A percentile compares a stretch with the other conserved stretches of the same genome.
phyloP scores from a whole-genome alignment of 2,113 vertebrate genomes.

The Orthonyx spaldingii region DNA sequence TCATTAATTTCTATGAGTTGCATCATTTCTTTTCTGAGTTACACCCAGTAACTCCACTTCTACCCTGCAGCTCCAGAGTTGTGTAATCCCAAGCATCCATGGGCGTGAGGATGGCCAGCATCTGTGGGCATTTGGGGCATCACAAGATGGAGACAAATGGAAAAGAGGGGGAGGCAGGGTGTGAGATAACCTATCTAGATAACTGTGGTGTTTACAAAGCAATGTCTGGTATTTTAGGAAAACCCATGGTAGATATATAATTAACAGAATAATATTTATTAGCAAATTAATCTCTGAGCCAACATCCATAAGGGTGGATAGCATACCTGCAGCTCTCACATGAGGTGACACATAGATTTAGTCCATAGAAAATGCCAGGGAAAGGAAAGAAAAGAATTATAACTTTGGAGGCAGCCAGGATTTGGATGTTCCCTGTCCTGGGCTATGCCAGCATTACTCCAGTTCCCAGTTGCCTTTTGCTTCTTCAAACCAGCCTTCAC shows the following conservation, averaged over 20 bases:
- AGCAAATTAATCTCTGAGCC: neutral
- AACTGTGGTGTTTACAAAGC: neutral
- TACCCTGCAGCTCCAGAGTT: neutral
- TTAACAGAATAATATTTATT: neutral
- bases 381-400: neutral
- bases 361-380: neutral
- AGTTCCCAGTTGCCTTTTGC: neutral
- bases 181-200: neutral
- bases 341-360: neutral
- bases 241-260: neutral
- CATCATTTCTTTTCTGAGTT: neutral
- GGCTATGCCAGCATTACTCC: neutral
- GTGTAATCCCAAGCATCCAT: neutral
- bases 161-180: neutral
- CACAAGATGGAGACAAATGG: neutral
- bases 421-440: neutral
- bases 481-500: neutral
- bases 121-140: fast-evolving
- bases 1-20: neutral
- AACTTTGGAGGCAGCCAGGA: neutral
- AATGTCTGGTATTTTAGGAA: neutral
- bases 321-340: neutral
- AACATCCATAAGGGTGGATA: neutral
- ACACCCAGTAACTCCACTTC: neutral
- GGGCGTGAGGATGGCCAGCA: fast-evolving